Conservation (phyloP, 2,113 vertebrate genomes). For the Dasyornis broadbenti region DNA sequence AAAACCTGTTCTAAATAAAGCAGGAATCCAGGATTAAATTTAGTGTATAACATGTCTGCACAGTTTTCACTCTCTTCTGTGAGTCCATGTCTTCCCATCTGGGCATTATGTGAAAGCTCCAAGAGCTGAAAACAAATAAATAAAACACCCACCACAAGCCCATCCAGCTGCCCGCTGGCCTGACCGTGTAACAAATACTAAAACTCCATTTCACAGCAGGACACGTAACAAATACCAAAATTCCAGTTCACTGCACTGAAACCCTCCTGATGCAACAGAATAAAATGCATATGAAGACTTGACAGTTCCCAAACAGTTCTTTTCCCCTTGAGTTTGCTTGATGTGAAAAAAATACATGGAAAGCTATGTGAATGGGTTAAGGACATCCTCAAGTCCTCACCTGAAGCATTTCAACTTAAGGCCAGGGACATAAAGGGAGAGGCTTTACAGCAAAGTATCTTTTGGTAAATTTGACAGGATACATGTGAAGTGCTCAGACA, state of each 20-base stretch:
- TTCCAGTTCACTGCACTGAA: neutral
- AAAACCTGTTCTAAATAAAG: neutral
- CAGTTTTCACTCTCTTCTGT: neutral
- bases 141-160: neutral
- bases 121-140: neutral
- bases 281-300: neutral
- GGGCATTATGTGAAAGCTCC: neutral
- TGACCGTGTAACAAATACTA: neutral
- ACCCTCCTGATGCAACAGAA: neutral
- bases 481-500: neutral
- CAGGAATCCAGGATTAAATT: neutral
- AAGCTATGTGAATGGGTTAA: neutral
- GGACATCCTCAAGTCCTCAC: neutral
- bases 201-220: neutral
- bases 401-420: neutral
- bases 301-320: neutral
- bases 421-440: neutral
- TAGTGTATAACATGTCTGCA: neutral
- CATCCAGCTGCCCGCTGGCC: neutral
- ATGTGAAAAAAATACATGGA: neutral
- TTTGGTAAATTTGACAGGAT: neutral
- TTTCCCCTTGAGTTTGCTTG: neutral
- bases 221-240: fast-evolving
- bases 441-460: neutral
- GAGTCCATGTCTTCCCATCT: neutral